These are phyloP conservation scores for Alces alces DNA, from an alignment of 2,113 vertebrate genomes.

Conservation along the genomic window DNA sequence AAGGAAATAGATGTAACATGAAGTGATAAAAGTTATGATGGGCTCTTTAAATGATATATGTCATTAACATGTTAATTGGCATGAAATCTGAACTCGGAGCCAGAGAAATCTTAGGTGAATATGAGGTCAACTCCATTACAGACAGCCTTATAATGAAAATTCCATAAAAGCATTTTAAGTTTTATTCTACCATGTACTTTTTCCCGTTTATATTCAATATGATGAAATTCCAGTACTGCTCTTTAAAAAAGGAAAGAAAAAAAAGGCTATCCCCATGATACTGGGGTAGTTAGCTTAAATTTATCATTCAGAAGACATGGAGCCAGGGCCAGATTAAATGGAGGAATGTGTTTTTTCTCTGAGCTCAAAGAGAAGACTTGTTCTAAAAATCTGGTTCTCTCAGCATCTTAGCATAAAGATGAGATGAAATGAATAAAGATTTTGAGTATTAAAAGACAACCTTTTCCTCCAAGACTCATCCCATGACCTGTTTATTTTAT, in stretches of 20 bases:
- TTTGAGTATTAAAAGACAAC: neutral
- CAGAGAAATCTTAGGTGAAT: slow-evolving; percentile 66
- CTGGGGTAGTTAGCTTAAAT: neutral
- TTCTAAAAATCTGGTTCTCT: neutral
- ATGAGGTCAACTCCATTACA: slow-evolving; percentile 59
- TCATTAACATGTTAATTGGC: slow-evolving; percentile 75
- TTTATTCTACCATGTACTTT: slow-evolving; percentile 26
- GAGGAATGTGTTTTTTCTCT: neutral
- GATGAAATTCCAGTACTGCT: slow-evolving; percentile 31
- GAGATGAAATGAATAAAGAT: neutral
- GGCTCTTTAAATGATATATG: slow-evolving; percentile 75
- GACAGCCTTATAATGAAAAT: slow-evolving; percentile 38
- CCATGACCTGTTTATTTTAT: slow-evolving; percentile 28
- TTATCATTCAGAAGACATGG: neutral
- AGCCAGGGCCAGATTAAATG: neutral
- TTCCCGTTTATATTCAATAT: neutral
- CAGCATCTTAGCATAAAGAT: neutral
- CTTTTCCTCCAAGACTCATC: neutral
- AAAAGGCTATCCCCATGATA: neutral
- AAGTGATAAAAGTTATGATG: slow-evolving; percentile 71
- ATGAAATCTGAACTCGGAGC: slow-evolving; percentile 70
- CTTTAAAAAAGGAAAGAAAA: neutral
- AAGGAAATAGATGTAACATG: slow-evolving; percentile 59
- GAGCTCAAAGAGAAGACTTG: neutral
- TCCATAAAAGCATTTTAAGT: slow-evolving; percentile 41